A percentile compares a stretch with the other conserved stretches of the same genome.
Conservation (phyloP, 2,888 invertebrate genomes). For the Rapana venosa region DNA sequence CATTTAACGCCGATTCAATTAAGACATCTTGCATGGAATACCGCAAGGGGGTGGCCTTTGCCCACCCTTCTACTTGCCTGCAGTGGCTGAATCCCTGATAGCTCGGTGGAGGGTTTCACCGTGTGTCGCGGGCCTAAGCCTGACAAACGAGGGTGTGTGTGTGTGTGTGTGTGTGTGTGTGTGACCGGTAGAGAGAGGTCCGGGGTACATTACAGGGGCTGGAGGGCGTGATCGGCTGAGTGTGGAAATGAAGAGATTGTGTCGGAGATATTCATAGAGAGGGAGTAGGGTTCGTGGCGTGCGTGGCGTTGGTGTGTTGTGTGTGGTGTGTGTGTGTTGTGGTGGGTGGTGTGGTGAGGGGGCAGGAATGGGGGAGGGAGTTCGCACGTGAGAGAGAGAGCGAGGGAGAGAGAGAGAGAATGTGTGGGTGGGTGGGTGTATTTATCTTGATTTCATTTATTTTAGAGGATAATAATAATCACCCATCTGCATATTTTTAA, state of each 20-base stretch:
- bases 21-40: neutral
- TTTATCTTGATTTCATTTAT: too few species aligned
- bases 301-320: too few species aligned
- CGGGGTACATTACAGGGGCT: neutral
- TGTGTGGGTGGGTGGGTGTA: too few species aligned
- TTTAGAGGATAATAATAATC: too few species aligned
- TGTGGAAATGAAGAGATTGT: slow-evolving; percentile 11
- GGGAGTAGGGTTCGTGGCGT: too few species aligned
- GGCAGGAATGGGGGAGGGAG: too few species aligned
- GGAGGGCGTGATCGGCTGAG: neutral
- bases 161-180: too few species aligned
- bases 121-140: neutral
- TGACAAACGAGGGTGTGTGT: neutral
- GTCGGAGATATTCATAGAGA: neutral
- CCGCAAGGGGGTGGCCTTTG: neutral
- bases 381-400: too few species aligned
- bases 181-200: neutral
- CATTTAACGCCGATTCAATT: slow-evolving; percentile 4
- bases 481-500: too few species aligned
- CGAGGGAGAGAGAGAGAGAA: too few species aligned
- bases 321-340: too few species aligned
- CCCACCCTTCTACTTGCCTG: neutral
- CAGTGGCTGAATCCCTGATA: neutral
- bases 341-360: too few species aligned
- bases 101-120: neutral